Percentiles rank a stretch among this genome's conserved stretches.
These are phyloP conservation scores for Ceyx erithaca DNA, from an alignment of 2,797 vertebrate species.

Conservation along the genomic window DNA sequence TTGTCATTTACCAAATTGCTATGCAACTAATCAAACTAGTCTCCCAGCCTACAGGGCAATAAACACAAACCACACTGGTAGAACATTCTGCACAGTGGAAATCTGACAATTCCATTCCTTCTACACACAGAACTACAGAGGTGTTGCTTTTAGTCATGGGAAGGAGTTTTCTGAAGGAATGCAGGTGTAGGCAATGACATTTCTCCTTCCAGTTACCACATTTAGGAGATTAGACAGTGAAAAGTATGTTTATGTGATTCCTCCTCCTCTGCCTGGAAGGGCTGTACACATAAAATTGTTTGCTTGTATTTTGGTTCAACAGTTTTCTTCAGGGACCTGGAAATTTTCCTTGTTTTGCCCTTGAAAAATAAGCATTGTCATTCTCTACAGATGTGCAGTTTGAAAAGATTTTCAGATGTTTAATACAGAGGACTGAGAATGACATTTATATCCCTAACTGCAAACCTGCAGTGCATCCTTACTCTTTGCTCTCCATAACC, in stretches of 20 bases:
- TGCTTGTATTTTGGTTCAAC: background rate
- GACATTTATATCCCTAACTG: background rate
- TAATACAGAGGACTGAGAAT: background rate
- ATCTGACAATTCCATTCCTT: background rate
- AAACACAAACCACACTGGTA: background rate
- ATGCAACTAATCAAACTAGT: background rate
- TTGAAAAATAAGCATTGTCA: background rate
- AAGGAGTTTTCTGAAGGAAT: background rate
- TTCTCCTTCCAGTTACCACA: background rate
- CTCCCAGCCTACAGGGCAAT: slow-evolving; percentile 14
- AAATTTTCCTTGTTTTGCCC: background rate
- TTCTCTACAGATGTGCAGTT: background rate
- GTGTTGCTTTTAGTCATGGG: background rate
- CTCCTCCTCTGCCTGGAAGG: background rate
- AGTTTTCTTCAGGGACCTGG: background rate
- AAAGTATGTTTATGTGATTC: background rate
- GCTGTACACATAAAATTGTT: background rate
- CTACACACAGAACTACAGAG: background rate
- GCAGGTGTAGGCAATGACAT: background rate
- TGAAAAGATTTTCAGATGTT: slow-evolving; percentile 3
- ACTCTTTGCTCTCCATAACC: background rate
- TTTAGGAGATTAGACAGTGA: background rate
- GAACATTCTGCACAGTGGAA: background rate
- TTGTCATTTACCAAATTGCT: background rate
- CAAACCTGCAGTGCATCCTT: background rate